Evolutionary conservation across 2,797 vertebrate species (phyloP), one percentile per base, ranked within the genome.

Genomic region (Gastrophryne carolinensis): DNA sequence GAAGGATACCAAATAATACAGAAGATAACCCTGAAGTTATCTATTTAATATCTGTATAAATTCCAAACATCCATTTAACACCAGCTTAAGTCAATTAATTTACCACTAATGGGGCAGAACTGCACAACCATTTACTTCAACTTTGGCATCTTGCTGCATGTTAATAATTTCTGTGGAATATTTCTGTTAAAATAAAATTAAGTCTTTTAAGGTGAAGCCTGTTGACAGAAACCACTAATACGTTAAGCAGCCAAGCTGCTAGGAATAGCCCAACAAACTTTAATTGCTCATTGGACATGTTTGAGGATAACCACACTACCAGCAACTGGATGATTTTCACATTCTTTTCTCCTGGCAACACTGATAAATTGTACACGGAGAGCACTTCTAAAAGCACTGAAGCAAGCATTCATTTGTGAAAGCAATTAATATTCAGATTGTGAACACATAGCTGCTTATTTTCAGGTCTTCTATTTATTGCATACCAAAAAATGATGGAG

Each of bases 231-330:
- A 65, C 72, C 50, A 32, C 49, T 65, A 27, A 66, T 47, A 57
- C 52, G 32, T 50, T 30, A 26, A 32, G 47, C 17, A 47, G 57
- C 57, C 50, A 44, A 63, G 39, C 35, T 13, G 52, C 57, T 58
- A 56, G 61, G 44, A 34, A 56, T 53, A 65, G 49, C 35, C 61
- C 19, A 41, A 39, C 15, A 47, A 41, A 73, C 60, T 64, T 32
- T 73, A 73, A 73, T 73, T 52, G 58, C 71, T 53, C 41, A 62
- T 62, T 52, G 23, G 70, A 52, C 57, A 72, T 63, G 70, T 56
- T 64, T 66, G 61, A 52, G 53, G 50, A 73, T 57, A 65, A 73
- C 71, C 57, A 62, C 56, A 56, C 35, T 73, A 56, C 57, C 61
- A 57, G 50, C 37, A 73, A 53, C 61, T 65, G 60, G 60, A 63